Conservation (phyloP, 2,113 vertebrate species). For the Pampusana beccarii region DNA sequence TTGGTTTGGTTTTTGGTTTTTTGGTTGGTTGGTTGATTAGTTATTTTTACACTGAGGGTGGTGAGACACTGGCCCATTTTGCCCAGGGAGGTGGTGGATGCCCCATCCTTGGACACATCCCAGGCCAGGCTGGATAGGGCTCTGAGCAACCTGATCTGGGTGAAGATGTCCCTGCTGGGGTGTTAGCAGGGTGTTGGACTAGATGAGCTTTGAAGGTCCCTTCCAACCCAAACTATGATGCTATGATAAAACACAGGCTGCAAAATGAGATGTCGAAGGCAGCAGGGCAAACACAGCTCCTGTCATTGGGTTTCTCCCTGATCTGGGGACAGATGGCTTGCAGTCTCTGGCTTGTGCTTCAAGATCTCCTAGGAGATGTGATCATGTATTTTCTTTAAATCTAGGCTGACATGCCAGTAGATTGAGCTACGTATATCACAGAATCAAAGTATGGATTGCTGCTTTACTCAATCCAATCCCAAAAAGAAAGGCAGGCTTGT, state of each 20-base stretch:
- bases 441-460: neutral
- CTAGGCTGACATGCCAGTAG: neutral
- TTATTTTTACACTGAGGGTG: too few species aligned
- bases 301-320: conserved; percentile 16
- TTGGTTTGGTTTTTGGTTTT: too few species aligned
- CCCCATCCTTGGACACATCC: too few species aligned
- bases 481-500: conserved; percentile 14
- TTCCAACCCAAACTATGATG: too few species aligned
- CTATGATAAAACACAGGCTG: neutral
- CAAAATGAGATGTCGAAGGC: neutral
- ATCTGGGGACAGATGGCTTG: conserved; percentile 3
- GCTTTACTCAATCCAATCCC: neutral
- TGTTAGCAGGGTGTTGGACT: too few species aligned
- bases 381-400: conserved; percentile 46
- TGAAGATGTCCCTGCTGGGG: too few species aligned
- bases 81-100: too few species aligned
- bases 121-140: too few species aligned
- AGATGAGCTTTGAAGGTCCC: too few species aligned
- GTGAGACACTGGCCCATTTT: too few species aligned
- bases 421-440: neutral
- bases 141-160: too few species aligned
- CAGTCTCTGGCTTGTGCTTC: neutral
- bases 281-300: conserved; percentile 1
- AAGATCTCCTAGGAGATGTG: neutral
- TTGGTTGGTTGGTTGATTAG: too few species aligned